Evolutionary conservation across 2,113 vertebrate species (phyloP), one percentile per base, ranked within the genome.

Genomic region (Pseudopipra pipra): DNA sequence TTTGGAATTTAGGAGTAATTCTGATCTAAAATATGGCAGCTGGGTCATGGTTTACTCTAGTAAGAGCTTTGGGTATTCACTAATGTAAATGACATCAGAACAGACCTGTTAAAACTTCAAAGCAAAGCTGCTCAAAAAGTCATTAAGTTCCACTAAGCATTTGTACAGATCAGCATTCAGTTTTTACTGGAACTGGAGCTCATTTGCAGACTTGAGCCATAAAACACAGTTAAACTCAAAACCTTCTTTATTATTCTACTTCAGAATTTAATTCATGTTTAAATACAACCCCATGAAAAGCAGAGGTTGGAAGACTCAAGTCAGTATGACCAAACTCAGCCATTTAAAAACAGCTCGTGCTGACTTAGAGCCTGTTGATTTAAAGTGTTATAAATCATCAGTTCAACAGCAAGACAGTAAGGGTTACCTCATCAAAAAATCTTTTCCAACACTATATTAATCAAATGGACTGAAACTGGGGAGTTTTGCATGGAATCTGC

Each of bases 91-190:
- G 12, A 84, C 6, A 41, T 84, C 74, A 76, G 79, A 84, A 65
- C 30, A 91, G 72, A 76, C 44, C 67, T 76, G 70, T 56, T 92
- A 73, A 76, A 92, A 82, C 58, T 71, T 96, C 71, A 96, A 65
- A 89, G 73, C 27, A 70, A 77, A 85, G 63, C 58, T 91, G 67
- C 63, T 87, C 74, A 91, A 46, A 71, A 93, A 84, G 61, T 90
- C 83, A 96, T 92, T 78, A 93, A 84, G 65, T 44, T 88, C 61
- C 85, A 78, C 74, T 72, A 93, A 84, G 55, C 43, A 52, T 84
- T 94, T 31, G 46, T 47, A 63, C 10, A 86, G 75, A 52, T 56
- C 79, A 88, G 49, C 23, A 55, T 72, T 59, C 51, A 63, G 51
- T 59, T 93, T 86, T 80, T 47, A 68, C 68, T 86, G 87, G 79